These are phyloP conservation scores for Drosophila oshimai DNA, from an alignment of 1,140 invertebrate species.

Conservation along the genomic window DNA sequence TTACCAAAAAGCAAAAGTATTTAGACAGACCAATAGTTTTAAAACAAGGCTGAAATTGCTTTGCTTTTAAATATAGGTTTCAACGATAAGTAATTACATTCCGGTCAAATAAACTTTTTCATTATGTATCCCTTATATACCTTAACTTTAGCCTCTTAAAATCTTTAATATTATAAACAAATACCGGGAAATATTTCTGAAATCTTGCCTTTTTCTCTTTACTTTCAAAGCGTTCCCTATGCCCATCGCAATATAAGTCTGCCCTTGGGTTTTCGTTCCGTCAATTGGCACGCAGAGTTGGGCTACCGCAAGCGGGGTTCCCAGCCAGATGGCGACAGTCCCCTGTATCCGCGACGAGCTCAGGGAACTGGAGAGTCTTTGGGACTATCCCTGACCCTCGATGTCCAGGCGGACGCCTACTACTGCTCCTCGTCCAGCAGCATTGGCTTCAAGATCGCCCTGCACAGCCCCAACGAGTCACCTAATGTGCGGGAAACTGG, in stretches of 20 bases:
- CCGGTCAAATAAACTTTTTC: too few species aligned
- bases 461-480: conserved; percentile 90
- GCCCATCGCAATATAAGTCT: conserved; percentile 40
- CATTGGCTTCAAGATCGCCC: conserved; percentile 88
- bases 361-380: conserved; percentile 86
- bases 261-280: conserved; percentile 55
- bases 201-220: not conserved
- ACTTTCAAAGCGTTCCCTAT: conserved; percentile 16
- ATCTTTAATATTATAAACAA: too few species aligned
- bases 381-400: conserved; percentile 88
- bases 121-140: too few species aligned
- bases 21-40: too few species aligned
- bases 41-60: too few species aligned
- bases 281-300: conserved; percentile 89
- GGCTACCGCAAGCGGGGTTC: conserved; percentile 84
- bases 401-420: conserved; percentile 88
- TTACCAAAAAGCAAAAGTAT: too few species aligned
- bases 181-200: not conserved
- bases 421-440: conserved; percentile 90
- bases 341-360: conserved; percentile 86
- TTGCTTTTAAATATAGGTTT: too few species aligned
- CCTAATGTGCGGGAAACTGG: conserved; percentile 90
- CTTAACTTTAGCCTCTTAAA: too few species aligned
- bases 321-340: conserved; percentile 35
- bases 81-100: too few species aligned